Conservation (phyloP, 37 sponge, comb jelly and placozoan genomes). For the Diacarnus erythraeanus region DNA sequence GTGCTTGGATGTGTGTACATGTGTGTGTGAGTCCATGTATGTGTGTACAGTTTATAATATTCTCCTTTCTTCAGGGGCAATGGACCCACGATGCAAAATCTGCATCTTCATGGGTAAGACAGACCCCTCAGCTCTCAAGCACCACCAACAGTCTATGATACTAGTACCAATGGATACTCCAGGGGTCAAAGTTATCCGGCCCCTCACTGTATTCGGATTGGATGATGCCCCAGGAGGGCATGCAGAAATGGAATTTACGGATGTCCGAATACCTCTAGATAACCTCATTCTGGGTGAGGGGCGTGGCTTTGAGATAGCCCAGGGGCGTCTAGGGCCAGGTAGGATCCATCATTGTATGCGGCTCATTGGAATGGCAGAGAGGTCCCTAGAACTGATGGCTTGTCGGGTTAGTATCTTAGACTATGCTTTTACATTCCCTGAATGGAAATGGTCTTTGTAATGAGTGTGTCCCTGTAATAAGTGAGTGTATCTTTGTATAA, state of each 20-base stretch:
- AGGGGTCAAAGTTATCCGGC: constrained; percentile 75
- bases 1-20: too few relatives aligned
- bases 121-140: constrained; percentile 52
- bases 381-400: constrained; percentile 69
- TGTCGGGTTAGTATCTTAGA: constrained; percentile 36
- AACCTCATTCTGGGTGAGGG: constrained; percentile 87
- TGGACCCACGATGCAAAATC: constrained; percentile 77
- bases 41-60: too few relatives aligned
- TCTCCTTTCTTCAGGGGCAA: constrained; percentile 47
- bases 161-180: constrained; percentile 86
- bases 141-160: constrained; percentile 82
- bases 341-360: constrained; percentile 96
- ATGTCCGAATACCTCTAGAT: constrained; percentile 71
- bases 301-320: constrained; percentile 93
- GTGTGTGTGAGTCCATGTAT: too few relatives aligned
- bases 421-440: too few relatives aligned
- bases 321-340: constrained; percentile 91
- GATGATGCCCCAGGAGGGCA: constrained; percentile 79
- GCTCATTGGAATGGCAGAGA: constrained; percentile 90
- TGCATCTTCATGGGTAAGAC: constrained; percentile 86
- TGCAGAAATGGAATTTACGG: constrained; percentile 57
- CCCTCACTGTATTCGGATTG: constrained; percentile 83
- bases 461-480: neutral
- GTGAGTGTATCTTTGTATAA: too few relatives aligned
- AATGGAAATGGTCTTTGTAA: too few relatives aligned